Evolutionary conservation across 2,113 vertebrate species (phyloP).

Genomic region (Oreotrochilus melanogaster): DNA sequence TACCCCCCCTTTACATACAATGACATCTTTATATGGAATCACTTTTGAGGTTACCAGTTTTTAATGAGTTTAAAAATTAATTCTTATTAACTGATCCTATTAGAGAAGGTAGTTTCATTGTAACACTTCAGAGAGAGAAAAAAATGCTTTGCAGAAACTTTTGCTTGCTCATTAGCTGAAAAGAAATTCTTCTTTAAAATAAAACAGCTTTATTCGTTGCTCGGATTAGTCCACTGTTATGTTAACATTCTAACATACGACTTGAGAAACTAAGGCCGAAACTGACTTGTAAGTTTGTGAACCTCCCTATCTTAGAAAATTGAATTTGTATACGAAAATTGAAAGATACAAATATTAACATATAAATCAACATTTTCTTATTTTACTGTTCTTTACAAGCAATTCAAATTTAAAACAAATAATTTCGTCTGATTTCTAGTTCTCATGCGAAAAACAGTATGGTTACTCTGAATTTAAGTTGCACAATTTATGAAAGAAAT

Average conservation of each 20-base stretch:
- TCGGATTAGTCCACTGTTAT: not conserved
- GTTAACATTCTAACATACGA: not conserved
- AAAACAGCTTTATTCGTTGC: not conserved
- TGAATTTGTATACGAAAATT: not conserved
- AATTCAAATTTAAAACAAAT: not conserved
- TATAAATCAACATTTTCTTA: not conserved
- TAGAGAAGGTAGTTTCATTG: not conserved
- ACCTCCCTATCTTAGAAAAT: not conserved
- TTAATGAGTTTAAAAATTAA: not conserved
- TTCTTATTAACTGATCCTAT: not conserved
- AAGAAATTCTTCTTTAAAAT: not conserved
- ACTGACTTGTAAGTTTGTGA: not conserved
- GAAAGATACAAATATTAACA: not conserved
- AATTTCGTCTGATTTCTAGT: not conserved
- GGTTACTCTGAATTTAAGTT: not conserved
- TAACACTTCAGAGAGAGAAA: not conserved
- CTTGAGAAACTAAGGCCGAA: not conserved
- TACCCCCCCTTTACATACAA: not conserved
- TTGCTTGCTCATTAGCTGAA: not conserved
- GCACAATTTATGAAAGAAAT: not conserved
- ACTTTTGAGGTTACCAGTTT: not conserved
- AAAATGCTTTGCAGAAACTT: not conserved
- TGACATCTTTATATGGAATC: not conserved
- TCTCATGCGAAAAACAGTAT: not conserved
- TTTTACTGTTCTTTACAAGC: not conserved